Evolutionary conservation across 2,888 invertebrate genomes (phyloP), one percentile per base, ranked within the genome.

Genomic region (Amblyjoppa fuscipennis): DNA sequence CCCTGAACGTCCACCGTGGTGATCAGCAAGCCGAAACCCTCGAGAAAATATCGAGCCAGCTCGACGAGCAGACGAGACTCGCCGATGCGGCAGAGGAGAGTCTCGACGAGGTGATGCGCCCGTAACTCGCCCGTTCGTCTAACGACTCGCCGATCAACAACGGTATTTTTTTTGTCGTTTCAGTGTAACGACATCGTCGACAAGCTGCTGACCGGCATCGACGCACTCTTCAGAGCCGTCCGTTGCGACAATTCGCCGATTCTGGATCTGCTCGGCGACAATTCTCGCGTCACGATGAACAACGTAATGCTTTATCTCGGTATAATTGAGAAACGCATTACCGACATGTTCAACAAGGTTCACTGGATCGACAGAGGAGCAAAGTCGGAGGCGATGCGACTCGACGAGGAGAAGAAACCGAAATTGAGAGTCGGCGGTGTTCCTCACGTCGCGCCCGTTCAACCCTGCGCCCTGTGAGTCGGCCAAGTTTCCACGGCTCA

Each of bases 251-350:
- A 97, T 70, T 95, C 97, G 16, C 97, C 97, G 0, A 95, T 97
- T 13, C 94, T 97, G 31, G 96, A 96, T 90, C 95, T 98, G 13
- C 93, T 98, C 4, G 97, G 97, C 66, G 95, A 96, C 31, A 96
- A 97, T 79, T 95, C 96, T n/a, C 96, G 96, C 28, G 96, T 98
- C 59, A 97, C 96, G 80, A 95, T 95, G 75, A 96, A 96, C 90
- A 98, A 98, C 94, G 97, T 97, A 0, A 96, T 97, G 83, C 95
- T 98, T 16, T 98, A 97, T 93, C 95, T 98, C 90, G 97, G 97
- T 88, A 96, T 98, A 61, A 96, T 98, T 87, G 98, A 98, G 92
- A 96, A 97, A 92, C 96, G 96, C 81, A 96, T 97, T 20, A 95
- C 95, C 49, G 96, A 97, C 89, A 95, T 97, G 86, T 95, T 97